Evolutionary conservation across 2,888 invertebrate genomes (phyloP), one percentile per base, ranked within the genome.

Genomic region (Tigriopus californicus): DNA sequence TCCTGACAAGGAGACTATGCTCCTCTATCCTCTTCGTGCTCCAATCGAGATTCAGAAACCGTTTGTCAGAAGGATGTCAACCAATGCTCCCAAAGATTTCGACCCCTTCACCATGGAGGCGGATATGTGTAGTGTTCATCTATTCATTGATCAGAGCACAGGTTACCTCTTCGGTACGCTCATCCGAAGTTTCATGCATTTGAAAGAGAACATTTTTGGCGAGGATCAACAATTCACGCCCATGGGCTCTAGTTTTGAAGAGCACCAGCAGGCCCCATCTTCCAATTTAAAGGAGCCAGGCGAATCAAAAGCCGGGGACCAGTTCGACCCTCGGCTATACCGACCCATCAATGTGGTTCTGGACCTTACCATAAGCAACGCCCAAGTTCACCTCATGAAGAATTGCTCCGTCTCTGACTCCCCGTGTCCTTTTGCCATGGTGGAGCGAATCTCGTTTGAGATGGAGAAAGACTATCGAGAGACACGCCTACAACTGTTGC

Each of bases 361-460:
- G 1, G 89, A 90, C 0, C 81, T 94, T 33, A 90, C 89, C 15
- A 81, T 97, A 68, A 92, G 94, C 70, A 94, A 97, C 67, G 84
- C 97, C 65, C 59, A 59, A 49, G 59, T 52, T 6, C 48, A 59
- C 22, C 25, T 59, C n/a, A 33, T 59, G 13, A 59, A 59, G 51
- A 25, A 59, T 33, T 59, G 59, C 40, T 15, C 52, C 5, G 22
- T 25, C 5, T 25, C 24, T 11, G 44, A 44, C 2, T 15, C 42
- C 72, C 86, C 90, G 1, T 94, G 94, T 70, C 95, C 91, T 0
- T 82, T 87, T 6, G 79, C 90, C 62, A 71, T 88, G 20, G 79
- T 90, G 49, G 94, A 95, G 72, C 77, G 92, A 63, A 81, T 98
- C 64, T 91, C 90, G 1, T 94, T 98, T 71, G 98, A 98, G 77